Evolutionary conservation across 2,888 invertebrate genomes (phyloP).

Genomic region (Rotaria macrura): DNA sequence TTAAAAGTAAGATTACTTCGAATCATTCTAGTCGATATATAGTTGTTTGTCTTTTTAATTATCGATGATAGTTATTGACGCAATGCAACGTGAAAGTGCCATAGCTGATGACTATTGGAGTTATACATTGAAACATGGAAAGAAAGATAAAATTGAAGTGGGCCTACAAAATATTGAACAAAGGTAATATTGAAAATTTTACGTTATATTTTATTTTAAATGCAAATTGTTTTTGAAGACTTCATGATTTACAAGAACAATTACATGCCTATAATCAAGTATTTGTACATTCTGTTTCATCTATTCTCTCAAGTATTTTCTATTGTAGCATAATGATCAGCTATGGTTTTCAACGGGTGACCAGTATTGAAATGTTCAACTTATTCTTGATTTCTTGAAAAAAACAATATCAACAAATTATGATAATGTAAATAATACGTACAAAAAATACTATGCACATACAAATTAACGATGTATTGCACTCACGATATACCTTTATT

Average conservation of each 20-base stretch:
- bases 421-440: too few relatives aligned
- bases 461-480: too few relatives aligned
- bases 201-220: neutral
- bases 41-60: too few relatives aligned
- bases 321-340: neutral
- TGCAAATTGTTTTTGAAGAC: neutral
- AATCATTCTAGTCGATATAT: too few relatives aligned
- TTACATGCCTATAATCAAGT: neutral
- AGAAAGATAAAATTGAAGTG: neutral
- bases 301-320: neutral
- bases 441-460: too few relatives aligned
- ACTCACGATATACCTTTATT: too few relatives aligned
- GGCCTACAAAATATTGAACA: slow-evolving; percentile 6
- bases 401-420: too few relatives aligned
- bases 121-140: neutral
- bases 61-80: neutral
- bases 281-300: neutral
- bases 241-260: neutral
- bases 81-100: neutral
- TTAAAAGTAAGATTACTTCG: neutral
- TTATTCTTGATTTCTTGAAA: too few relatives aligned
- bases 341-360: neutral
- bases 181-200: neutral
- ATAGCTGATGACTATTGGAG: slow-evolving; percentile 13
- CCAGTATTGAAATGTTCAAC: too few relatives aligned